A percentile compares a stretch with the other conserved stretches of the same genome.
phyloP scores from a whole-genome alignment of 2,113 vertebrate genomes.

The Indicator maculatus region DNA sequence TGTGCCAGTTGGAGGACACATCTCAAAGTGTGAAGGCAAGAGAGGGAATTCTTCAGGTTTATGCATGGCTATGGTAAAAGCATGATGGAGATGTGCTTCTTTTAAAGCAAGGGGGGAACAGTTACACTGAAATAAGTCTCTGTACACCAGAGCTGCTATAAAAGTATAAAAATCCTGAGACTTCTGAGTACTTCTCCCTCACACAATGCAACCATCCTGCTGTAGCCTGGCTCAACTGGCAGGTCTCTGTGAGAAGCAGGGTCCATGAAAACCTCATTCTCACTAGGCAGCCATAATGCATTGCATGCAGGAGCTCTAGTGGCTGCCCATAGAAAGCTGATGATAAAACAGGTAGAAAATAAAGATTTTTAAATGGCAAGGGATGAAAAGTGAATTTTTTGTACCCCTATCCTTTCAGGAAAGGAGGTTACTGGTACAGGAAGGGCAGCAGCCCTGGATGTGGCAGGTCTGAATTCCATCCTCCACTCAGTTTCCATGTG shows the following conservation, averaged over 20 bases:
- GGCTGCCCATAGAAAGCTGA: neutral
- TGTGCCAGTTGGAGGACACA: neutral
- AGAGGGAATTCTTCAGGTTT: neutral
- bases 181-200: neutral
- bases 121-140: neutral
- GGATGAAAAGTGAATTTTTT: neutral
- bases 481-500: neutral
- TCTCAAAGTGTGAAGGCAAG: neutral
- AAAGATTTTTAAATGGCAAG: neutral
- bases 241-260: neutral
- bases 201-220: rapidly evolving
- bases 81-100: neutral
- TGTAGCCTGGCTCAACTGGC: neutral
- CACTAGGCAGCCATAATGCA: neutral
- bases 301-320: neutral
- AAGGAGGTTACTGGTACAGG: neutral
- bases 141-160: neutral
- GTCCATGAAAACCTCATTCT: neutral
- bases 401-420: no score
- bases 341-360: neutral
- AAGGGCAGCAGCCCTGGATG: neutral
- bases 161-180: neutral
- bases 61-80: neutral
- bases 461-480: neutral
- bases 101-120: neutral